Percentiles rank a stretch among this genome's conserved stretches.
Evolutionary conservation across 1,140 invertebrate genomes (phyloP).

Genomic region (Augochlora pura): DNA sequence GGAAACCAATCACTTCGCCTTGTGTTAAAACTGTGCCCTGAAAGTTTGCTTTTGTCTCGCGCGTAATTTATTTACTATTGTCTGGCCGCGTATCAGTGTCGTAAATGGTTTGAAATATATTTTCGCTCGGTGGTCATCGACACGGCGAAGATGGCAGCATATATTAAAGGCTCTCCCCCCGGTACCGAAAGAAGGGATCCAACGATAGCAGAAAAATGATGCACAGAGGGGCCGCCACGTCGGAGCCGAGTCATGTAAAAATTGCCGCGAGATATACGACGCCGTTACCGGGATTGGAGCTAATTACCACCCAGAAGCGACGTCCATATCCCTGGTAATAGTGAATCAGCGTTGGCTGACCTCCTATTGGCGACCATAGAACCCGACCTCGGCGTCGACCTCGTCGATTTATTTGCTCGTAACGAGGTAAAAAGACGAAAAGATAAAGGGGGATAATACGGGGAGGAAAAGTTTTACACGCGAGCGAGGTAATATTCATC

Average conservation of each 20-base stretch:
- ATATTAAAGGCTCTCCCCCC: neutral
- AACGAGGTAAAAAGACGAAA: conserved; percentile 64
- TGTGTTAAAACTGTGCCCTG: too few species aligned
- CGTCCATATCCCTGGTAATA: conserved; percentile 66
- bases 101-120: neutral
- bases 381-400: conserved; percentile 67
- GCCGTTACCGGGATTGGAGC: conserved; percentile 75
- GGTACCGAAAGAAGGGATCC: neutral
- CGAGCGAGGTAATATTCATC: conserved; percentile 56
- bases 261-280: conserved; percentile 76
- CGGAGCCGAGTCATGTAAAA: conserved; percentile 66
- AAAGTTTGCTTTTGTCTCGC: too few species aligned
- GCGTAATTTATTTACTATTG: too few species aligned
- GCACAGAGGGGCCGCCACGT: conserved; percentile 69
- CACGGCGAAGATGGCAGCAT: neutral
- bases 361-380: conserved; percentile 70
- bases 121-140: neutral
- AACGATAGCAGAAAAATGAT: conserved; percentile 68
- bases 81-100: too few species aligned
- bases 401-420: conserved; percentile 72
- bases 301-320: conserved; percentile 78
- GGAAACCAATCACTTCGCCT: too few species aligned
- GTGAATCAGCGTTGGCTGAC: conserved; percentile 72
- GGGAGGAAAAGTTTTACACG: conserved; percentile 25
- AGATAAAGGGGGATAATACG: conserved; percentile 12